Conservation (phyloP, 1,140 invertebrate genomes). For the Drosophila mayri region DNA sequence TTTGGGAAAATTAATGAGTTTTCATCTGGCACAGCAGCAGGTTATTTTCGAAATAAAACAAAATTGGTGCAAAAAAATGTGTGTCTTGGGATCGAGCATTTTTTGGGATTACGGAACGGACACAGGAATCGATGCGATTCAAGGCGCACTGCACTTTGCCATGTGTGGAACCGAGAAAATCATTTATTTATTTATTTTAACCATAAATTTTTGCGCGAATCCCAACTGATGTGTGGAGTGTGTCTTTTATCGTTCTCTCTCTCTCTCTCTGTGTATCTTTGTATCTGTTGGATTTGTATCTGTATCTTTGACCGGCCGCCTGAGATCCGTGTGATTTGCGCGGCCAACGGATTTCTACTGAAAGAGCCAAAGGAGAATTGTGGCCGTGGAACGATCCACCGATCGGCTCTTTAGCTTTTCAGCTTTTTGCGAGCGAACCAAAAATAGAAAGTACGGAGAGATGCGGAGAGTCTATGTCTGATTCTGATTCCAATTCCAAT, state of each 20-base stretch:
- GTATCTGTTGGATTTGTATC: constrained; percentile 24
- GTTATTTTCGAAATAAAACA: constrained; percentile 46
- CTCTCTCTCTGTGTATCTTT: constrained; percentile 10
- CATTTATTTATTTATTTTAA: constrained; percentile 74
- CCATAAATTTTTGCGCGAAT: constrained; percentile 47
- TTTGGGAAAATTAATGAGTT: constrained; percentile 58
- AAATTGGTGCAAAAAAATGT: constrained; percentile 30
- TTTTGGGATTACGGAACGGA: constrained; percentile 29
- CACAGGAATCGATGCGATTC: constrained; percentile 21
- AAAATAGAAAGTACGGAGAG: constrained; percentile 68
- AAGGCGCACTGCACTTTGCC: constrained; percentile 65
- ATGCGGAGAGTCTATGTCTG: constrained; percentile 8
- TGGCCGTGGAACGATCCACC: constrained; percentile 25
- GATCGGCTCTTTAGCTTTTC: constrained; percentile 52
- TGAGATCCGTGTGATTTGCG: constrained; percentile 64
- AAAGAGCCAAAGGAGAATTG: constrained; percentile 34
- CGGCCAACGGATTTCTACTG: constrained; percentile 77
- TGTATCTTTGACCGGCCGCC: constrained; percentile 26
- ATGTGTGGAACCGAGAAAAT: constrained; percentile 52
- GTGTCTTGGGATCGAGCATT: constrained; percentile 43
- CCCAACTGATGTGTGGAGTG: constrained; percentile 43
- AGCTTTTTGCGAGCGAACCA: constrained; percentile 67
- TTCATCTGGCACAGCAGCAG: constrained; percentile 34
- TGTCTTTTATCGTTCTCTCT: constrained; percentile 44
- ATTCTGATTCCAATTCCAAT: constrained; percentile 7